These are phyloP conservation scores for Helicolenus hilgendorfi DNA, from an alignment of 2,797 vertebrate species.

Conservation along the genomic window DNA sequence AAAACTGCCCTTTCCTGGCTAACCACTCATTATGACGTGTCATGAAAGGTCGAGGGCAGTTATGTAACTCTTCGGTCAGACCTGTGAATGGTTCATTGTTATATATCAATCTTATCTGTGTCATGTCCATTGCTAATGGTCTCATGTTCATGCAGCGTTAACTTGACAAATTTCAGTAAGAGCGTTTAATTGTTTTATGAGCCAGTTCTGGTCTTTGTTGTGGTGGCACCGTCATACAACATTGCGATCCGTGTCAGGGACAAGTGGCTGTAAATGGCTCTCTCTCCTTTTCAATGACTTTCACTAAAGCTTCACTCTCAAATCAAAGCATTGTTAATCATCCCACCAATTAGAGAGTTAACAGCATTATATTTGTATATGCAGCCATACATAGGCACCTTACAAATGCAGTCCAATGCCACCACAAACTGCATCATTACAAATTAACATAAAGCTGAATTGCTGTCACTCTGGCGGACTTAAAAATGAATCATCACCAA, in stretches of 20 bases:
- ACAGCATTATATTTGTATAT: background rate
- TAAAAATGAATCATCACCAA: background rate
- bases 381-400: background rate
- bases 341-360: background rate
- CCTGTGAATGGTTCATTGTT: conserved; percentile 3
- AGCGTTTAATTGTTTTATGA: conserved; percentile 20
- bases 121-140: background rate
- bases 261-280: conserved; percentile 8
- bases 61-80: conserved; percentile 13
- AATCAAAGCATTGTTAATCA: background rate
- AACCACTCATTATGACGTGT: conserved; percentile 58
- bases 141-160: background rate
- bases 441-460: background rate
- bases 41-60: conserved; percentile 44
- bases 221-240: background rate
- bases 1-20: conserved; percentile 15
- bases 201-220: conserved; percentile 9
- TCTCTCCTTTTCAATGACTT: background rate
- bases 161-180: conserved; percentile 5
- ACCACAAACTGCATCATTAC: background rate
- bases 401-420: background rate
- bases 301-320: background rate
- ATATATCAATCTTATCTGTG: conserved; percentile 27
- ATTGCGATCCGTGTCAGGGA: conserved; percentile 9
- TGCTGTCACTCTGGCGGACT: background rate